These are phyloP conservation scores for Psix sp. DNA, from an alignment of 1,140 invertebrate species.

Conservation along the genomic window DNA sequence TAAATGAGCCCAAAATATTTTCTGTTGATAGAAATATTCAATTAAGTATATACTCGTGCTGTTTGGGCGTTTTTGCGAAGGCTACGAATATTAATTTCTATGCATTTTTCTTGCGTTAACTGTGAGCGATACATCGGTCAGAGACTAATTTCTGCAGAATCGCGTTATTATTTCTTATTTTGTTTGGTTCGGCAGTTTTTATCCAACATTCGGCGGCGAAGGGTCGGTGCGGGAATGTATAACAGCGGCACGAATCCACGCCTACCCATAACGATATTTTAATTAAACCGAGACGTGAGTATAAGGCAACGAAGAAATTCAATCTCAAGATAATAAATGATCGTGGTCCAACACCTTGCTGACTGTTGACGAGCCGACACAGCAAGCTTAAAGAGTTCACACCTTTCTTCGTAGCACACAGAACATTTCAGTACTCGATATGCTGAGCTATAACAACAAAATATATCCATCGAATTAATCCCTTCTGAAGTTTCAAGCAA, in stretches of 20 bases:
- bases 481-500: not conserved
- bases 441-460: constrained; percentile 39
- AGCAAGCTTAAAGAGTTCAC: constrained; percentile 74
- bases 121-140: constrained; percentile 49
- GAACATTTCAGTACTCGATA: constrained; percentile 42
- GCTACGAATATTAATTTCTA: constrained; percentile 57
- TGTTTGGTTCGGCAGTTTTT: constrained; percentile 44
- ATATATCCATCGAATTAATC: constrained; percentile 56
- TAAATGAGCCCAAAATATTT: constrained; percentile 39
- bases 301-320: constrained; percentile 74
- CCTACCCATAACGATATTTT: constrained; percentile 79
- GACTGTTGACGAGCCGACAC: constrained; percentile 74
- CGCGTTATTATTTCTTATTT: constrained; percentile 53
- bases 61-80: constrained; percentile 49
- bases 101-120: constrained; percentile 61
- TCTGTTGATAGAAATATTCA: constrained; percentile 56
- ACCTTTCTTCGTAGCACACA: constrained; percentile 67
- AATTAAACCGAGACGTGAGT: constrained; percentile 75
- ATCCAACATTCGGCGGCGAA: constrained; percentile 42
- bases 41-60: constrained; percentile 41
- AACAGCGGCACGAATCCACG: constrained; percentile 74
- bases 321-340: constrained; percentile 79
- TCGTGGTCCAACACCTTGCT: constrained; percentile 75
- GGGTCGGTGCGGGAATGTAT: constrained; percentile 55
- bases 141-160: constrained; percentile 52